phyloP scores from a whole-genome alignment of 2,888 invertebrate genomes.

The Crematogaster levior region DNA sequence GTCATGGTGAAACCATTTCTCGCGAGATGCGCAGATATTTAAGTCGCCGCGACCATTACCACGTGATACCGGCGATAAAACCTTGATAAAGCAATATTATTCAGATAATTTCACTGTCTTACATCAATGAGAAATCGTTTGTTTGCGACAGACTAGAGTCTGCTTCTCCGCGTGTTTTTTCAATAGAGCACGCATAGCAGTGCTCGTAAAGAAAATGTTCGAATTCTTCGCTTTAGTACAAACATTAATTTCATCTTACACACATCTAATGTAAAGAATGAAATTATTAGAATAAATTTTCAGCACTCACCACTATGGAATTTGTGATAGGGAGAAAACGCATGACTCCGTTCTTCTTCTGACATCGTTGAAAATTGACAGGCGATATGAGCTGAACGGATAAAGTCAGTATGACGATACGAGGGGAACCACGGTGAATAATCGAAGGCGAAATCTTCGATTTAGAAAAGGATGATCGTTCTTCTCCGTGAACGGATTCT shows the following conservation, averaged over 20 bases:
- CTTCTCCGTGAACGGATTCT: slow-evolving; percentile 21
- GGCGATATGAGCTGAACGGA: slow-evolving; percentile 11
- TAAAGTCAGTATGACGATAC: slow-evolving; percentile 27
- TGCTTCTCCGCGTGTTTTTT: neutral
- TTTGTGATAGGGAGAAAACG: slow-evolving; percentile 5
- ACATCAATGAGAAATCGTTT: neutral
- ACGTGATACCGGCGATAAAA: slow-evolving; percentile 51
- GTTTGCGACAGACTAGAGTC: neutral
- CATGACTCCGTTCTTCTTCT: neutral
- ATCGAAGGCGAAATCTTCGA: slow-evolving; percentile 49
- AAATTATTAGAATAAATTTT: neutral
- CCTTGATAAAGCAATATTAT: slow-evolving; percentile 50
- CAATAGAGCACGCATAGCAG: neutral
- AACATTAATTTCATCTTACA: neutral
- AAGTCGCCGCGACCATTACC: slow-evolving; percentile 28
- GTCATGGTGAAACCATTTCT: slow-evolving; percentile 17
- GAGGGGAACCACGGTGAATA: slow-evolving; percentile 44
- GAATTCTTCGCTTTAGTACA: neutral
- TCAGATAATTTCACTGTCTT: slow-evolving; percentile 32
- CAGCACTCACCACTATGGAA: neutral
- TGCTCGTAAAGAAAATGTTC: neutral
- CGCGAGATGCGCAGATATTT: slow-evolving; percentile 27
- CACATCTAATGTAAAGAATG: neutral
- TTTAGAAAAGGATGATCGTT: slow-evolving; percentile 43
- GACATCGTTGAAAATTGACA: slow-evolving; percentile 7